Base-by-base conservation (phyloP, 2,113 vertebrate species). In the Cyprinus carpio region DNA sequence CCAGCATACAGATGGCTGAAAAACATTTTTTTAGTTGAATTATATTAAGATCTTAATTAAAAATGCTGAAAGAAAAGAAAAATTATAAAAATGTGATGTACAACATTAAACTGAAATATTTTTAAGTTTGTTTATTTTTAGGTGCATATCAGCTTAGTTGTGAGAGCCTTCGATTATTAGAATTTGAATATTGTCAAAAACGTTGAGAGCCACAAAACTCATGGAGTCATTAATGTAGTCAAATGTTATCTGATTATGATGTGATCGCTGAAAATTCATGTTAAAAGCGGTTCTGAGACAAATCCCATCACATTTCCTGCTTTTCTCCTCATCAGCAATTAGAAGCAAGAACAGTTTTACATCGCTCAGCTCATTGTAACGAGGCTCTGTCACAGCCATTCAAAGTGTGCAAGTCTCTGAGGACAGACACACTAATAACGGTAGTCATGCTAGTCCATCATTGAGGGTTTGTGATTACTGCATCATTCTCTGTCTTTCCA, bases 391-490 rank as follows among this genome's bases (percentile, higher is more conserved):
- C 31, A 62, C 49, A 54, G 51, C 29, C 31, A 18, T 72, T 37
- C 31, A 56, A 20, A 31, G 13, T 54, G 29, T 40, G 31, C 18
- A n/a, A 27, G 20, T 34, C 81, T 71, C 49, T 34, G 13, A 40
- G 29, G 81, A 74, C 31, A 74, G 65, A 29, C 67, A 72, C 29
- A 58, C 65, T 83, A 58, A 72, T 72, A 74, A 83, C 58, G 29
- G 3, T 58, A 74, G 65, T 83, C 81, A 83, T 16, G 23, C 64
- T 83, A 56, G 67, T 83, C 67, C 64, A 82, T 82, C 81, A 58
- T 58, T 56, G 49, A 83, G 46, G 67, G 67, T 74, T 83, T 83
- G 81, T 74, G 67, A 83, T 83, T 71, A 72, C 29, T 83, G 49
- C 49, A 74, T 72, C 12, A n/a, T 58, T 69, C 64, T 49, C n/a